Percentiles rank a stretch among this genome's conserved stretches.
Conservation (phyloP, 2,797 vertebrate species). For the Chaetophractus vellerosus region DNA sequence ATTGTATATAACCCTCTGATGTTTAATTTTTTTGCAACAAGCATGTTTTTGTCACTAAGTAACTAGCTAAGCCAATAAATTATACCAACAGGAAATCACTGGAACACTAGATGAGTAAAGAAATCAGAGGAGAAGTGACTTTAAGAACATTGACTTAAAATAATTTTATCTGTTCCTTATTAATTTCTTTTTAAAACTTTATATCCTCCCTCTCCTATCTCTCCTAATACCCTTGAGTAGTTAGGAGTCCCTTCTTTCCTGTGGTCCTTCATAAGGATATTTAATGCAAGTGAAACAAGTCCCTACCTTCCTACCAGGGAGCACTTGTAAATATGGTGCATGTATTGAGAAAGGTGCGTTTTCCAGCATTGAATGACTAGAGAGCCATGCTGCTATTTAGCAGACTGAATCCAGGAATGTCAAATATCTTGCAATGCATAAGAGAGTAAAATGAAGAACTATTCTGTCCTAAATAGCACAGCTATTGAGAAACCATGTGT, state of each 20-base stretch:
- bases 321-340: neutral
- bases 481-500: neutral
- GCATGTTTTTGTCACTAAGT: neutral
- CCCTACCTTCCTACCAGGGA: neutral
- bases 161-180: neutral
- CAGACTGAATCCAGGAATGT: neutral
- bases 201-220: neutral
- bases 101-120: neutral
- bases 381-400: neutral
- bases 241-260: neutral
- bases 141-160: neutral
- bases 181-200: neutral
- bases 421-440: neutral
- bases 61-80: neutral
- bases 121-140: conserved; percentile 7
- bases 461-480: neutral
- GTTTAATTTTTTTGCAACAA: neutral
- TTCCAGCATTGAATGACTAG: neutral
- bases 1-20: too few species aligned
- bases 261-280: neutral
- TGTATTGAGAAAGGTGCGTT: neutral
- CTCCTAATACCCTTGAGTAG: neutral
- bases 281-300: neutral
- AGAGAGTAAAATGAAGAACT: neutral
- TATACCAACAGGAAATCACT: neutral